Evolutionary conservation across 2,113 vertebrate species (phyloP), one percentile per base, ranked within the genome.

Genomic region (Ammodytes dubius): DNA sequence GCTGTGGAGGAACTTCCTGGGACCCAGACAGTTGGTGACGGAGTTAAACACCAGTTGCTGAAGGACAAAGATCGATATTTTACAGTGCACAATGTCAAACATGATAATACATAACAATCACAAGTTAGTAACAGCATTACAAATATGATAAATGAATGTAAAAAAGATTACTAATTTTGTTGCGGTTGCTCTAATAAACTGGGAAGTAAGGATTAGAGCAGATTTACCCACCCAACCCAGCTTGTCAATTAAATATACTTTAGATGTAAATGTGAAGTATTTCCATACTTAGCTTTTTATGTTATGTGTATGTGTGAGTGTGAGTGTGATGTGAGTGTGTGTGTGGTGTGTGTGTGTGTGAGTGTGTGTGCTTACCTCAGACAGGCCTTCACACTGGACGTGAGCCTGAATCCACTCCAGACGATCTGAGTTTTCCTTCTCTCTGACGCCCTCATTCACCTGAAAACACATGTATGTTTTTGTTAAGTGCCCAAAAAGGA

Each of bases 21-120:
- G 98, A 46, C 98, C 98, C 94, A 99, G 89, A 93, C 98, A 99
- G 92, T 99, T 99, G 83, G 98, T 99, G 88, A 99, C 98, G 0
- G 98, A 99, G 92, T 99, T 99, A 92, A 99, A 99, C 70, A 99
- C 98, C 70, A 99, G 95, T 98, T 99, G 98, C 98, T 99, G 92
- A 64, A 87, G 84, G 87, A 83, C 0, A 72, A 45, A 88, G 5
- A 70, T 1, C 6, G 8, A 45, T 19, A 53, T 70, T 13, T n/a
- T 40, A 5, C 5, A 2, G 3, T 7, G 13, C 5, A 60, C 60
- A 19, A 50, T 49, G 15, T 59, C 9, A 47, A 47, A 60, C 45
- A 49, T 72, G 8, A 19, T n/a, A 15, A 39, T 40, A 13, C 27
- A 27, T 27, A 27, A 27, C 27, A 27, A 27, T 27, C 27, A 27